Base-by-base conservation (phyloP, 2,113 vertebrate species). In the Rhinogobius similis region DNA sequence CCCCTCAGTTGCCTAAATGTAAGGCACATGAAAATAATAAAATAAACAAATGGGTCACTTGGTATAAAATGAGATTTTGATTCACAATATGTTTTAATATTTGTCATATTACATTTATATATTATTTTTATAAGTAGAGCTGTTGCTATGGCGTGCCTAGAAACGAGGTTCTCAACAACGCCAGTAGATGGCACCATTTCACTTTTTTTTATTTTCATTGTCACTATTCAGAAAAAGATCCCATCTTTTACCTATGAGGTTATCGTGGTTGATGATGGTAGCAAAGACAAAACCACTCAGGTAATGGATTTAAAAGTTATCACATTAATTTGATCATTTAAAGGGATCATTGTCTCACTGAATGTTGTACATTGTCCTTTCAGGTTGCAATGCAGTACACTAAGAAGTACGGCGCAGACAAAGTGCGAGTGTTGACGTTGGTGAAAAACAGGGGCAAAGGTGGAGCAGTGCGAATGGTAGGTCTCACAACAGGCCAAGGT, bases 231-330 rank as follows among this genome's bases (percentile, higher is more conserved):
- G 98, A 97, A 94, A 77, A 79, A 46, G 79, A 88, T 95, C 68
- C 76, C 94, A 5, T 80, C 91, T 0, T 99, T 98, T 78, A 95
- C 94, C 44, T 99, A 98, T 1, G 97, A 99, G 83, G 93, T 99
- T 63, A 95, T 99, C 69, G 92, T 99, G 29, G 94, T 99, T 63
- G 94, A 98, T 50, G 98, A 98, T 76, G 97, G 98, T 77, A 99
- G 98, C 89, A 95, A 90, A 90, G 97, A 99, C 89, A 93, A 94
- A 93, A 98, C 98, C 29, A 94, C 93, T 69, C 89, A 97, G 95
- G 97, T 98, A n/a, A 29, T 58, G 13, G 13, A 13, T 13, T 5
- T 52, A 82, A 36, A 41, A 59, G 2, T 36, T 67, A 72, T 61
- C 10, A 10, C 29, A 43, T 58, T 1, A 3, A 58, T 59, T 50